A percentile compares a stretch with the other conserved stretches of the same genome.
These are phyloP conservation scores for Odocoileus virginianus DNA, from an alignment of 2,113 vertebrate genomes.

Conservation along the genomic window DNA sequence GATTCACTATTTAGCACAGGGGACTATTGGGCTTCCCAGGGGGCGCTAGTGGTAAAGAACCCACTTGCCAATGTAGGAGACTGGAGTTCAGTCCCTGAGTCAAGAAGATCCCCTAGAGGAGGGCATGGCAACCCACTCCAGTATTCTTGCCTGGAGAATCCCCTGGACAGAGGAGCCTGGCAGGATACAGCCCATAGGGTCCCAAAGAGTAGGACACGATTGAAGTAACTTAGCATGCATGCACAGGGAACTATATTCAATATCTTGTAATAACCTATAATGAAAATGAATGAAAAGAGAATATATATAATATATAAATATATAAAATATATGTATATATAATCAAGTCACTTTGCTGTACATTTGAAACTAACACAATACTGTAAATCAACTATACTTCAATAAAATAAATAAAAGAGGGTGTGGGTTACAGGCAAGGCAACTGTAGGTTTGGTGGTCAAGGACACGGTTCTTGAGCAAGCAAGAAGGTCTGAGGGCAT, in stretches of 20 bases:
- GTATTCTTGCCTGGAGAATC: background rate
- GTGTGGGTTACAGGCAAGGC: background rate
- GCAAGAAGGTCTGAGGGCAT: background rate
- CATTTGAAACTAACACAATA: background rate
- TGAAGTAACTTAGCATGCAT: background rate
- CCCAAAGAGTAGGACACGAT: background rate
- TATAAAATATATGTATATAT: background rate
- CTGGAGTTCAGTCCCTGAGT: background rate
- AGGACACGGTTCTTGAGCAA: background rate
- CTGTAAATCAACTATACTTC: background rate
- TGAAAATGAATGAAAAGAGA: background rate
- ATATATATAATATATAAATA: background rate
- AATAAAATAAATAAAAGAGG: background rate
- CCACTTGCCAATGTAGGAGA: background rate
- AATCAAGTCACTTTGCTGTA: background rate
- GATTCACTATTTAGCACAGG: background rate
- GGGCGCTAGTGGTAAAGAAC: background rate
- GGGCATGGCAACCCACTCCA: background rate
- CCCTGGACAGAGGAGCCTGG: background rate
- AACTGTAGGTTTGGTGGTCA: background rate
- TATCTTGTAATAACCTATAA: background rate
- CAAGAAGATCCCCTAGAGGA: background rate
- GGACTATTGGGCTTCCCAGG: background rate
- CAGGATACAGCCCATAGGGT: background rate
- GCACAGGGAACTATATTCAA: background rate